Evolutionary conservation across 2,888 invertebrate genomes (phyloP), one percentile per base, ranked within the genome.

Genomic region (Tachystola acroxantha): DNA sequence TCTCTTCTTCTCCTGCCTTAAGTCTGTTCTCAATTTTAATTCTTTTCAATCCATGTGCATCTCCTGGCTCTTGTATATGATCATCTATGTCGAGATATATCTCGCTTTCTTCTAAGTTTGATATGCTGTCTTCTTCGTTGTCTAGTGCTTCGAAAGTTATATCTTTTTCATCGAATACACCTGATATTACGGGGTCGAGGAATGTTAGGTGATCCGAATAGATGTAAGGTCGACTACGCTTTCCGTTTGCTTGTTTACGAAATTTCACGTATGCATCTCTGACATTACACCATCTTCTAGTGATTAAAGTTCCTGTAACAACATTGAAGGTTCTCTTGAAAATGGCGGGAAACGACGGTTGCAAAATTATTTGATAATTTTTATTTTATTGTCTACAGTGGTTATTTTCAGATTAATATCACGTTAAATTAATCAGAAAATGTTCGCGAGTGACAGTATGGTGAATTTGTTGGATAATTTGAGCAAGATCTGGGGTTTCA

Each of bases 231-330:
- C 55, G 52, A 14, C 32, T 37, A 11, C 12, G 38, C 7, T 36
- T 45, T 16, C 42, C 34, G 9, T 33, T 29, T 3, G 41, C 46
- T 26, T 46, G 39, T 39, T 52, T 60, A n/a, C 49, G 50, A 0
- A 65, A 67, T 48, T 79, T 79, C 0, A 65, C 68, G 45, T 63
- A 59, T 0, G 57, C 47, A 20, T 62, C 61, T 11, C 59, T 37
- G 2, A 65, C 45, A 50, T 69, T 68, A 42, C 54, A 57, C 70
- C 70, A 70, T 66, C 36, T 65, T 67, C n/a, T n/a, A n/a, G 46
- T 57, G 30, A 64, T 46, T 22, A 45, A 45, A 3, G 37, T 34
- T 28, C 65, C 74, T 74, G 60, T 16, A 10, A 46, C 32, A 37
- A 39, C 27, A n/a, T n/a, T n/a, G n/a, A n/a, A n/a, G n/a, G n/a